Evolutionary conservation across 64 coral and sea anemone species (phyloP), one percentile per base, ranked within the genome.

Genomic region (Montipora cactus): DNA sequence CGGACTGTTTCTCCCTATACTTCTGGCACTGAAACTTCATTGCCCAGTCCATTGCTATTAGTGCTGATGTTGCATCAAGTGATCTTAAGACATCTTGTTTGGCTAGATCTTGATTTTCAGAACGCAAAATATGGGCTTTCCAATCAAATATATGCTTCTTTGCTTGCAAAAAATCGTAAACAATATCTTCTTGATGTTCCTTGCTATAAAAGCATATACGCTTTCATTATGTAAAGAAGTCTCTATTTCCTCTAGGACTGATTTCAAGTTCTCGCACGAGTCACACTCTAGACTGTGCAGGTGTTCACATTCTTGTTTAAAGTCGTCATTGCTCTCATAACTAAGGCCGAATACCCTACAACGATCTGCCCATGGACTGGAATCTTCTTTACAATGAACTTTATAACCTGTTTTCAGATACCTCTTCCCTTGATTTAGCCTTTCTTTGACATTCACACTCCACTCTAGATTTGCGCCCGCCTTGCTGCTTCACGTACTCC

Each of bases 51-150:
- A 91, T 91, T 53, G 79, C 53, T 79, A 81, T 72, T 8, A 91
- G 78, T 53, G 79, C 37, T 53, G 79, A 72, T 37, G 78, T 73
- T 55, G 68, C 79, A 81, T 81, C 89, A 52, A 82, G 58, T 19
- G 66, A 71, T 20, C 64, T 66, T 5, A 89, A 22, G 11, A 46
- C 46, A 67, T 89, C 37, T 62, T 89, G 87, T 77, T 83, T 91
- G 18, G 89, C 89, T 81, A 74, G 78, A 80, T 91, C 89, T 81
- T 91, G 89, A 74, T 91, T 91, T 73, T 68, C 78, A 53, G 89
- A 91, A 58, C 89, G 76, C 64, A 91, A 74, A 59, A 91, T 91
- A 28, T 91, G 78, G n/a, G 78, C 79, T 91, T 91, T 83, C 89
- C 89, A 91, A 79, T 91, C 79, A 10, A 72, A 79, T 15, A 81